Percentiles rank a stretch among this genome's conserved stretches.
Evolutionary conservation across 2,888 invertebrate species (phyloP).

Genomic region (Synanthedon tipuliformis): DNA sequence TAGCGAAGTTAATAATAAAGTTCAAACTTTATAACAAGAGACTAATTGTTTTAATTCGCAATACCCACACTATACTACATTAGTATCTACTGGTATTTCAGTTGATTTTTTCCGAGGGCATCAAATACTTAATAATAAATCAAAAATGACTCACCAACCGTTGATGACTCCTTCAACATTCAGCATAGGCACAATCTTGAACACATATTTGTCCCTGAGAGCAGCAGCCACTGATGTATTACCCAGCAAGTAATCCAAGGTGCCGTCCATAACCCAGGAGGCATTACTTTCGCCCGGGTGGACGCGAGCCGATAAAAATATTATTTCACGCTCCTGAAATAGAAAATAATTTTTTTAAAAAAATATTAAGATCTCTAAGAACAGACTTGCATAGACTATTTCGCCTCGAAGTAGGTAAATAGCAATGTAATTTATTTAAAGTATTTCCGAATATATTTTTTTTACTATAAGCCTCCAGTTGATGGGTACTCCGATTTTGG

Average conservation of each 20-base stretch:
- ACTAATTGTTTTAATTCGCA: slow-evolving; percentile 22
- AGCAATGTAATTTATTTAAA: no score
- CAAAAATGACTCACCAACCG: slow-evolving; percentile 74
- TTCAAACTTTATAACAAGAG: slow-evolving; percentile 33
- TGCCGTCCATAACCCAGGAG: slow-evolving; percentile 90
- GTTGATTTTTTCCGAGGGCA: no score
- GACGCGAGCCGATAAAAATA: slow-evolving; percentile 83
- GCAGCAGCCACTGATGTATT: slow-evolving; percentile 67
- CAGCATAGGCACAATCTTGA: slow-evolving; percentile 90
- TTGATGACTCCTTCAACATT: slow-evolving; percentile 91
- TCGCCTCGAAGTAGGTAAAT: no score
- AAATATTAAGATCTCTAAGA: neutral
- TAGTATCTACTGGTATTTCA: no score
- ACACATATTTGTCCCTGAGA: slow-evolving; percentile 78
- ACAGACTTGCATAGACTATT: no score
- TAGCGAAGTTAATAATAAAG: slow-evolving; percentile 63
- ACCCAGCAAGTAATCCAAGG: slow-evolving; percentile 74
- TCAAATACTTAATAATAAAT: neutral
- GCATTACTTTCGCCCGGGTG: slow-evolving; percentile 92
- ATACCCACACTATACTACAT: no score
- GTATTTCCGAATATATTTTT: no score
- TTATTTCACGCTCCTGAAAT: slow-evolving; percentile 72
- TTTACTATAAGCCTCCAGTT: no score
- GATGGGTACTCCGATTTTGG: no score
- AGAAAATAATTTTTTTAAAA: neutral